Evolutionary conservation across 2,888 invertebrate genomes (phyloP), one percentile per base, ranked within the genome.

Genomic region (Netelia fuscicornis): DNA sequence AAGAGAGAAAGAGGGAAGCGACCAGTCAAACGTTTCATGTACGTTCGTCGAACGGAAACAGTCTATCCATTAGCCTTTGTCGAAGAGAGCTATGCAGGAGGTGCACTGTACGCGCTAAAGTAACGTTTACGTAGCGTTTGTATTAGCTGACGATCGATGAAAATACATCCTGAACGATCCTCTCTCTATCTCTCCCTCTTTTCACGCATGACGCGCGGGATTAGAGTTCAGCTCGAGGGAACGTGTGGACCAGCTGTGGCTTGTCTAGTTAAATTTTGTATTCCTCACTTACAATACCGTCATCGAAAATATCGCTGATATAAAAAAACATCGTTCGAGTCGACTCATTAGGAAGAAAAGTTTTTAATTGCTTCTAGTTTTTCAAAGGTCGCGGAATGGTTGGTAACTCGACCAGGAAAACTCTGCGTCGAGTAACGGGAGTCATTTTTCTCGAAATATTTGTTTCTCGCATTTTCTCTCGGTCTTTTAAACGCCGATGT

Each of bases 1-100:
- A 44, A 56, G 67, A 76, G 65, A 67, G 56, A 58, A 8, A 58
- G 17, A 58, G 9, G 68, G 48, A 30, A 78, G 10, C 17, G 60
- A 75, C 60, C 58, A 56, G 65, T 56, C 1, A 58, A 67, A 65
- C 67, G 64, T 78, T 78, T 56, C 67, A 62, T 78, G 77, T 74
- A 20, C 68, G 76, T 81, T 58, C 56, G 56, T 81, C 42, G 68
- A 74, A 78, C 64, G 81, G 13, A 65, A 72, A 68, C 81, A 62
- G 52, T 72, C 67, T 78, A 58, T 78, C 84, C 72, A 84, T 84
- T 84, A 84, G 71, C 77, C 84, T 84, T 81, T 84, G 84, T 81
- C 48, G 54, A 44, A 44, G 56, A 30, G 17, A 68, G 77, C 44
- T 60, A 58, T 42, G 62, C 65, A 60, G 48, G 44, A 70, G 44